Conservation (phyloP, 2,797 vertebrate genomes). For the Coracias cyanogaster region DNA sequence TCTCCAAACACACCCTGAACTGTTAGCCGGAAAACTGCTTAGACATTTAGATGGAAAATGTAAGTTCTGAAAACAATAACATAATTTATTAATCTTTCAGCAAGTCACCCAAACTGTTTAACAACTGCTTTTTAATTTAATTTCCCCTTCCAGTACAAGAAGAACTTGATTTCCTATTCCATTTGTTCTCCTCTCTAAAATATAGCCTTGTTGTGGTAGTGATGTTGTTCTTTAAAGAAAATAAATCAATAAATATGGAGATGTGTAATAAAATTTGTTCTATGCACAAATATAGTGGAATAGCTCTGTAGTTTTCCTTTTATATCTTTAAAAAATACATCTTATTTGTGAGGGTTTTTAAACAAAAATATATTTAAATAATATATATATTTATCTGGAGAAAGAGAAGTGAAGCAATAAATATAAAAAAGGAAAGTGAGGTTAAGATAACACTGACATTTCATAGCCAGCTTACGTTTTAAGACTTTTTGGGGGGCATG, state of each 20-base stretch:
- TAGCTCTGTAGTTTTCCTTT: background rate
- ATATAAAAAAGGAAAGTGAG: background rate
- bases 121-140: constrained; percentile 58
- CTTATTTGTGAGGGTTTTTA: background rate
- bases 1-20: constrained; percentile 37
- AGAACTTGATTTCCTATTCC: constrained; percentile 54
- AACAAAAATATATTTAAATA: background rate
- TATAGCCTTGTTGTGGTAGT: background rate
- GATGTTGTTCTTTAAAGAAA: constrained; percentile 27
- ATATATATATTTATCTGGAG: background rate
- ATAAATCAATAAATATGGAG: background rate
- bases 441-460: background rate
- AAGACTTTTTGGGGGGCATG: background rate
- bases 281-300: background rate
- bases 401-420: background rate
- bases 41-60: constrained; percentile 37
- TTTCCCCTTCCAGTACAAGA: constrained; percentile 55
- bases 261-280: background rate
- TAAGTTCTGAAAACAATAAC: constrained; percentile 48
- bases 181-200: constrained; percentile 53
- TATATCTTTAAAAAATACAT: background rate
- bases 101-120: constrained; percentile 57
- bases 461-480: background rate
- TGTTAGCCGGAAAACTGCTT: constrained; percentile 42
- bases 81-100: constrained; percentile 56